Evolutionary conservation across 2,888 invertebrate species (phyloP), one percentile per base, ranked within the genome.

Genomic region (Nyleta sp.): DNA sequence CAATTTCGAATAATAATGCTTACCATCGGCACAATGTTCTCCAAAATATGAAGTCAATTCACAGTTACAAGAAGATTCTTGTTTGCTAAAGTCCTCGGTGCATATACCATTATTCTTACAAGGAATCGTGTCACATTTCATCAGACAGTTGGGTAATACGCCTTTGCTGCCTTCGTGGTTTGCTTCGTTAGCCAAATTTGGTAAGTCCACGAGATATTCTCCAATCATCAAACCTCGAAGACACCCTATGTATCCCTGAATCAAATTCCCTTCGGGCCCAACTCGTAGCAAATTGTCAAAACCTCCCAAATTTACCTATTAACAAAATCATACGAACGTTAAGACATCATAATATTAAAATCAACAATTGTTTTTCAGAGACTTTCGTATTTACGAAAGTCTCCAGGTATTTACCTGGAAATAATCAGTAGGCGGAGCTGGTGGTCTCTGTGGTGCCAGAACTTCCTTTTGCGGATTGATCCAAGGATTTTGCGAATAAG

Each of bases 11-110:
- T 17, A 15, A 20, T n/a, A 22, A 13, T 15, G 15, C 7, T 42
- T 46, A 92, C 92, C 93, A 82, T 96, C 96, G 82, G 95, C 95
- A 86, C 97, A 97, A 84, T 95, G 94, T 84, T 97, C 96, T 11
- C 97, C 97, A 82, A 96, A 95, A 88, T 97, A 98, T 70, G 97
- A 97, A 0, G 97, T 97, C 77, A 95, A 93, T 84, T 96, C 96
- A 83, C 97, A 98, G 82, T 97, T 95, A 87, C 98, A 98, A 8
- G 95, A 95, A 82, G 96, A 96, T 80, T 95, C 95, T 84, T 96
- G 96, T 78, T 95, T 95, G 11, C 94, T 94, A 89, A 98, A 98
- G 88, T 97, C 96, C 90, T 98, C 97, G 2, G 96, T 95, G 86
- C 97, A 98, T 15, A 95, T 93, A 0, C 97, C 97, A 46, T 95